Evolutionary conservation across 2,888 invertebrate species (phyloP), one percentile per base, ranked within the genome.

Genomic region (Drosophila aldrichi): DNA sequence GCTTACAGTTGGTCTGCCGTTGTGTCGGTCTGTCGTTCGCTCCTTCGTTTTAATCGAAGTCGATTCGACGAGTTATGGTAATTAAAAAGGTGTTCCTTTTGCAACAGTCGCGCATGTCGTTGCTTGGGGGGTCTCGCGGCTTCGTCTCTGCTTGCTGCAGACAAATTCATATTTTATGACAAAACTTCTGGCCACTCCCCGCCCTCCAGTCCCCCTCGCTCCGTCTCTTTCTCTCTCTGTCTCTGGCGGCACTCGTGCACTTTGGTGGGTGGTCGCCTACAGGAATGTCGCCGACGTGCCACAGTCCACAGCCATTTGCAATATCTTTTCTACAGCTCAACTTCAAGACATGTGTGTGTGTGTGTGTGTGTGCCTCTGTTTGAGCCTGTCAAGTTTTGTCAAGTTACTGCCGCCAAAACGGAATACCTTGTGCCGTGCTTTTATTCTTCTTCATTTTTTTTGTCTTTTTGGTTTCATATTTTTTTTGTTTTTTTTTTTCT

Each of bases 1-100:
- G 32, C 9, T 10, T 32, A 32, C 32, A 32, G 32, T 10, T 10
- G 32, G 9, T 10, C 32, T 3, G 10, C 10, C 32, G n/a, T n/a
- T 2, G 3, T 32, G 10, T 32, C 75, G 79, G 48, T 18, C 41
- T 3, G 40, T 8, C 62, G 52, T 20, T 44, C 62, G 68, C 3
- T 25, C 16, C 51, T 20, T 83, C 87, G 83, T 76, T 86, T 86
- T 84, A 89, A 84, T 87, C 84, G 84, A 89, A 83, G 83, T 77
- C 83, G 68, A 82, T 86, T 51, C 82, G 85, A 89, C 89, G 77
- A 90, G 89, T 90, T 90, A 91, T 90, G 89, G 82, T 91, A 90
- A 90, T 90, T 91, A 91, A 91, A 90, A 90, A 90, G 91, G 90
- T 90, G 91, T 91, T 90, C 89, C 80, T 82, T 81, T 64, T 76